These are phyloP conservation scores for Stomorhina lunata DNA, from an alignment of 2,888 invertebrate genomes.

Conservation along the genomic window DNA sequence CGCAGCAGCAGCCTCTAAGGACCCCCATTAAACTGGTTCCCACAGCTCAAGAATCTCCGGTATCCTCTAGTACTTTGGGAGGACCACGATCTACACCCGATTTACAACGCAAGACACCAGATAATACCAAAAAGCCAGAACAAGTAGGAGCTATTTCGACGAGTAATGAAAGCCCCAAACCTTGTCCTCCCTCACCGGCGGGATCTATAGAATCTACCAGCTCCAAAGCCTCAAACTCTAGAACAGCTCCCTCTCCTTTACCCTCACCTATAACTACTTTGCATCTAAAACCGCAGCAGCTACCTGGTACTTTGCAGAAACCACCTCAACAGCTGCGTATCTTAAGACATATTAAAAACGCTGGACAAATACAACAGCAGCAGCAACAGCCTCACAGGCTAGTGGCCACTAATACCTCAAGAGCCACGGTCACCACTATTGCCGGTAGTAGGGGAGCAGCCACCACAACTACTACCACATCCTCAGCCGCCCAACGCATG, in stretches of 20 bases:
- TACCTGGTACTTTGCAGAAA: conserved; percentile 69
- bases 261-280: conserved; percentile 58
- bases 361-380: conserved; percentile 71
- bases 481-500: conserved; percentile 57
- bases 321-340: conserved; percentile 67
- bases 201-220: conserved; percentile 72
- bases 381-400: conserved; percentile 66
- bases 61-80: conserved; percentile 73
- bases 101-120: conserved; percentile 65
- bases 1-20: conserved; percentile 68
- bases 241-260: conserved; percentile 65
- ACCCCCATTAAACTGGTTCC: conserved; percentile 78
- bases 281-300: conserved; percentile 78
- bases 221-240: conserved; percentile 64
- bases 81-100: conserved; percentile 70
- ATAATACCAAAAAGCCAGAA: conserved; percentile 84
- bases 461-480: conserved; percentile 67
- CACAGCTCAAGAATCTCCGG: conserved; percentile 79
- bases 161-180: conserved; percentile 88
- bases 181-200: conserved; percentile 83
- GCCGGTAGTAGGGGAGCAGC: conserved; percentile 85
- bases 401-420: conserved; percentile 84
- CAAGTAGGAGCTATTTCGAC: conserved; percentile 93
- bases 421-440: conserved; percentile 89
- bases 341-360: conserved; percentile 76